Conservation (phyloP, 1,140 invertebrate species). For the Ganaspis sp. region DNA sequence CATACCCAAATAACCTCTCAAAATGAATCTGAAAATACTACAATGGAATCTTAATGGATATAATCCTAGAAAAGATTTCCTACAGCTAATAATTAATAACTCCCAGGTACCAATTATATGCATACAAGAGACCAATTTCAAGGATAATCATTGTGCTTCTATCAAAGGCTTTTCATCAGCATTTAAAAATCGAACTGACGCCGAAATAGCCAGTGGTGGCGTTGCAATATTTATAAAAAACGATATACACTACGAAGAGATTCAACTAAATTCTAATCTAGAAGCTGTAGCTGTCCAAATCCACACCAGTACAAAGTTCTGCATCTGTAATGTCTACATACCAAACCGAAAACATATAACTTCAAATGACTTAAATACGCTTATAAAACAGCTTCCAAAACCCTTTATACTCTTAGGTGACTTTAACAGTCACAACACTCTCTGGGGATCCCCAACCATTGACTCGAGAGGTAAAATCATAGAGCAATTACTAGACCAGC, state of each 20-base stretch:
- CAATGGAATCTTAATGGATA: conserved; percentile 45
- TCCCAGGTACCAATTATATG: conserved; percentile 20
- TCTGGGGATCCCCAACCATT: conserved; percentile 56
- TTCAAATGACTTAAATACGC: conserved; percentile 43
- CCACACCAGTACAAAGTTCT: too few species aligned
- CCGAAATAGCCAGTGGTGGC: conserved; percentile 34
- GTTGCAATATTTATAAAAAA: conserved; percentile 36
- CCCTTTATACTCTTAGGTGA: conserved; percentile 60
- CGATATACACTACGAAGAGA: neutral
- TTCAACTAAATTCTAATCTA: conserved; percentile 18
- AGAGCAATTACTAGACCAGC: neutral
- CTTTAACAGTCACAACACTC: conserved; percentile 59
- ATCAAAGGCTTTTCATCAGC: conserved; percentile 5
- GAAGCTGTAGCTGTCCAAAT: conserved; percentile 34
- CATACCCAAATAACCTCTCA: neutral
- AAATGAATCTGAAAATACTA: conserved; percentile 22
- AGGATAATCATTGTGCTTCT: neutral
- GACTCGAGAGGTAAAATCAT: conserved; percentile 57
- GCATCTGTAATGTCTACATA: conserved; percentile 37
- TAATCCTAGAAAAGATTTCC: conserved; percentile 31
- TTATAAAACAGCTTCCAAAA: conserved; percentile 55
- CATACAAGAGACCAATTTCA: conserved; percentile 46
- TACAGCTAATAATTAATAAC: conserved; percentile 21
- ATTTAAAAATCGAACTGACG: conserved; percentile 32
- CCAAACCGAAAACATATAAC: conserved; percentile 47